Base-by-base conservation (phyloP, 2,888 invertebrate genomes). In the Hirtodrosophila alboralis region DNA sequence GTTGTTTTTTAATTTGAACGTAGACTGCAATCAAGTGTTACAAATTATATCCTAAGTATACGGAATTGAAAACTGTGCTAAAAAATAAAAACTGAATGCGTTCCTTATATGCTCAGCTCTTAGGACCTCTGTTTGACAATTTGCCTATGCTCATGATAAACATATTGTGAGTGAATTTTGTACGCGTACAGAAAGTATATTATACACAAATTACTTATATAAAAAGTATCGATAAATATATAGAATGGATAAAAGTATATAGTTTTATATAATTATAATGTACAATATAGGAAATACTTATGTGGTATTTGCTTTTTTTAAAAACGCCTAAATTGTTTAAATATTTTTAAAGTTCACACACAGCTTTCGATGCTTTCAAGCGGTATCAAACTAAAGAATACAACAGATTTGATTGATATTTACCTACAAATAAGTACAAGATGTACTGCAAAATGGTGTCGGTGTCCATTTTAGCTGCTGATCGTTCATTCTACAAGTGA, bases 251-350 rank as follows among this genome's bases (percentile, higher is more conserved):
- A 49, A 44, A 49, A 10, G n/a, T n/a, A 59, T 60, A 52, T 67
- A 69, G 52, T 69, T 70, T 61, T 52, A 61, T 70, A 70, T 51
- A 43, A 27, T 21, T 38, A 41, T 26, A 48, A 45, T 44, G 28
- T 48, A 41, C 26, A 37, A 47, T 7, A 27, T 41, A 51, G 49
- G 36, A 5, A 64, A 23, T 47, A 61, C 48, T 49, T 59, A 51
- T 69, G 62, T 69, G 74, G 81, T 69, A 78, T 53, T 73, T 73
- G 84, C 84, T 84, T 84, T 76, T 69, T n/a, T n/a, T n/a, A n/a
- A 65, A 84, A 53, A 31, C 37, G 45, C 48, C 56, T 59, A 59
- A 68, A 65, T 54, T 76, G 54, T 65, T 80, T 58, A 70, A 57
- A 31, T 66, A 47, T 33, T 60, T 69, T 63, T 63, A 52, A 40